phyloP scores from a whole-genome alignment of 53 echinoderm and acorn worm species.

The Arbacia lixula region DNA sequence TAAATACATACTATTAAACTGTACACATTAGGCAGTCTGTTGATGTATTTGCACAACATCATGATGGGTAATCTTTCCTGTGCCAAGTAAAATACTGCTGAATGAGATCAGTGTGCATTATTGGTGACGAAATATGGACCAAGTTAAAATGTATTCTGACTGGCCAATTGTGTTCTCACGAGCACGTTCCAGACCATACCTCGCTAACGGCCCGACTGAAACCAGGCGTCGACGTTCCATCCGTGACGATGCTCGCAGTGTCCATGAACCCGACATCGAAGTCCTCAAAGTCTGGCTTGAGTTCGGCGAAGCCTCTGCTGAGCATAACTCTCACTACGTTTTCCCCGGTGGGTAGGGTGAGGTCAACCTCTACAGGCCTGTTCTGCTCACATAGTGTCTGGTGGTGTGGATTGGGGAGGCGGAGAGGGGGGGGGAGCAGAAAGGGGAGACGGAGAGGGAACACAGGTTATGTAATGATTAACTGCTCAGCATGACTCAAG shows the following conservation, averaged over 20 bases:
- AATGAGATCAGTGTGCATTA: too few species aligned
- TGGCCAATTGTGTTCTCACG: background rate
- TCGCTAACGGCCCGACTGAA: slow-evolving; percentile 38
- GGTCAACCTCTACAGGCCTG: slow-evolving; percentile 64
- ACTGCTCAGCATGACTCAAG: too few species aligned
- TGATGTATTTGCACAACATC: too few species aligned
- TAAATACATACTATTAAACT: too few species aligned
- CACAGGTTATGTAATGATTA: too few species aligned
- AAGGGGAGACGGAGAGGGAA: too few species aligned
- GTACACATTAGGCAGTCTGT: too few species aligned
- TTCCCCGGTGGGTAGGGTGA: slow-evolving; percentile 65
- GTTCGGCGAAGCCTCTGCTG: slow-evolving; percentile 36
- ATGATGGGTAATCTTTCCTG: too few species aligned
- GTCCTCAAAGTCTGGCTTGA: slow-evolving; percentile 21
- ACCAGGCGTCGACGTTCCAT: slow-evolving; percentile 51
- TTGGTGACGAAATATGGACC: too few species aligned
- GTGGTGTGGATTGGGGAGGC: background rate
- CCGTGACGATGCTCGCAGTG: slow-evolving; percentile 39
- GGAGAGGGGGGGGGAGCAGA: too few species aligned
- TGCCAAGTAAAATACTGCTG: too few species aligned
- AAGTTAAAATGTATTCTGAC: too few species aligned
- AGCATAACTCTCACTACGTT: slow-evolving; percentile 63
- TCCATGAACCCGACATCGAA: slow-evolving; percentile 17
- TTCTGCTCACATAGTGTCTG: slow-evolving; percentile 28
- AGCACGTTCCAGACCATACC: background rate